Conservation (phyloP, 2,113 vertebrate genomes). For the Pygoscelis adeliae region DNA sequence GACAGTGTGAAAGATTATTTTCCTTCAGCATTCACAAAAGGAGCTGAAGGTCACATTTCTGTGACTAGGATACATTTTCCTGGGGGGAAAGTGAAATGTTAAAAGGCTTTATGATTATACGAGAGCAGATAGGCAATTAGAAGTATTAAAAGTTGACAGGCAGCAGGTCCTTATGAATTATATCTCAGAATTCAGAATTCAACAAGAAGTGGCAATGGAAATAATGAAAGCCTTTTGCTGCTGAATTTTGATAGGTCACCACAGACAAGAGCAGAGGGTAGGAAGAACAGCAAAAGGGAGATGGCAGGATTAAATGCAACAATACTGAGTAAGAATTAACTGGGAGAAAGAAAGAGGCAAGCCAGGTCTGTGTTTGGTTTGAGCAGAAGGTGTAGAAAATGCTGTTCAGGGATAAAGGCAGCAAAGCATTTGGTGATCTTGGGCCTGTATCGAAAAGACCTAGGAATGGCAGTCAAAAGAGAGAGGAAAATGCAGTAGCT, state of each 20-base stretch:
- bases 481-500: background rate
- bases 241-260: background rate
- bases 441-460: background rate
- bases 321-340: background rate
- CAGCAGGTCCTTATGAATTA: conserved; percentile 8
- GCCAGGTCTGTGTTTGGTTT: background rate
- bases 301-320: background rate
- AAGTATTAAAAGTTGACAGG: conserved; percentile 29
- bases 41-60: conserved; percentile 54
- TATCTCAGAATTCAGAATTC: conserved; percentile 18
- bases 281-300: background rate
- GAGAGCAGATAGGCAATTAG: conserved; percentile 37
- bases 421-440: background rate
- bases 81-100: conserved; percentile 27
- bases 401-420: background rate
- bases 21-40: conserved; percentile 30
- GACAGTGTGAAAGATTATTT: conserved; percentile 42
- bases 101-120: conserved; percentile 45
- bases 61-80: conserved; percentile 19
- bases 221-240: background rate
- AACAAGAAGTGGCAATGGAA: background rate
- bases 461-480: background rate
- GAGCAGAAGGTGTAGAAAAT: background rate
- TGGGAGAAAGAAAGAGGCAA: background rate
- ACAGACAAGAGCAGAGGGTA: background rate